Evolutionary conservation across 1,140 invertebrate genomes (phyloP), one percentile per base, ranked within the genome.

Genomic region (Drosophila sp.): DNA sequence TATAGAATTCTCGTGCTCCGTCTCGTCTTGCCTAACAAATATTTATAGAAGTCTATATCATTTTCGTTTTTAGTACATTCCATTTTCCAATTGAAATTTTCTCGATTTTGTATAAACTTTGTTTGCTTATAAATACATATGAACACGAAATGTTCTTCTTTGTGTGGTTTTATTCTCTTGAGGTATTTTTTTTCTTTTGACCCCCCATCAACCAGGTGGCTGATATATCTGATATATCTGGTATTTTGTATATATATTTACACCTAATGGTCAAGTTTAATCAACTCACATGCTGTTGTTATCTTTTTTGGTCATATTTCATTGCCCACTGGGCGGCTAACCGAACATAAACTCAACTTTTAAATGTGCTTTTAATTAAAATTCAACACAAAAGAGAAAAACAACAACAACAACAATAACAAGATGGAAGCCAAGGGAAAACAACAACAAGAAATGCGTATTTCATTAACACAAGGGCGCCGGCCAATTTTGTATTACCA

Each of bases 351-450:
- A 85, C 83, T 85, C 71, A 82, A 78, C 79, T 66, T 79, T 85
- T 85, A 73, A 86, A 85, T 87, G 83, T 79, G 75, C 83, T 79
- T 85, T 85, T 85, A 82, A 85, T 85, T 85, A 85, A 85, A 85
- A 79, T 86, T 82, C n/a, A 72, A 47, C 35, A 58, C 38, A 17
- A 17, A 17, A 17, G 33, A 54, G 27, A 30, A 44, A 41, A 58
- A 72, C 29, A 65, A 47, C 29, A 58, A 54, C 38, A 66, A 57
- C 32, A 40, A 38, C 50, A 58, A 69, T 29, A 65, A 66, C 64
- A 74, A 55, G 64, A 35, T 17, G 17, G 17, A 17, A 17, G 17
- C 17, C 17, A 17, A 17, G 17, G 17, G 17, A 17, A 17, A 17
- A 17, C 17, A 58, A 69, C 32, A 65, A 66, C 64, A 74, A 55